These are phyloP conservation scores for Tetragonula clypearis DNA, from an alignment of 1,140 invertebrate species.

Conservation along the genomic window DNA sequence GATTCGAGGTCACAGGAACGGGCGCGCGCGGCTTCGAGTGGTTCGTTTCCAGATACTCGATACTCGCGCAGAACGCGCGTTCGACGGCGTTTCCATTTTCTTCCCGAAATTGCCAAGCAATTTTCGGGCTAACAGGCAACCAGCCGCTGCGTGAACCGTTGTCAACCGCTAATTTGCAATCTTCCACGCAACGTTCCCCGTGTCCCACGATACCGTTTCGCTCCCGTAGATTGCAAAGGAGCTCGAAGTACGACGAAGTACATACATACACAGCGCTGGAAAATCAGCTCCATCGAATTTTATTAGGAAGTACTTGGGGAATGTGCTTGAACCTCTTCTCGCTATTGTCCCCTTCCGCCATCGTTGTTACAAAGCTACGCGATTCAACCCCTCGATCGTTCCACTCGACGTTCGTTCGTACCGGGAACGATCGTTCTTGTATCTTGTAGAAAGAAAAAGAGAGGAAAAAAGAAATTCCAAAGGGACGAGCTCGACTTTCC, in stretches of 20 bases:
- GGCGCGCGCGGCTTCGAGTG: too few species aligned
- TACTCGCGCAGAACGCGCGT: not conserved
- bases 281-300: conserved; percentile 36
- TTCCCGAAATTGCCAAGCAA: not conserved
- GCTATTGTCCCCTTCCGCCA: conserved; percentile 36
- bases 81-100: conserved; percentile 8
- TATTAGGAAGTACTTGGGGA: conserved; percentile 42
- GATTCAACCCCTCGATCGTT: not conserved
- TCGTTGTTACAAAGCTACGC: conserved; percentile 14
- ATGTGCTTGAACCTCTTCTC: conserved; percentile 25
- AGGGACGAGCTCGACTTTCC: not conserved
- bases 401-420: not conserved
- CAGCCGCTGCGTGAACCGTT: not conserved
- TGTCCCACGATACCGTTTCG: too few species aligned
- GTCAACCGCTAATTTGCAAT: conserved; percentile 12
- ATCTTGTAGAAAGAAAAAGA: not conserved
- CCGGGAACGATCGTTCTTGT: not conserved
- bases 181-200: not conserved
- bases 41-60: conserved; percentile 25
- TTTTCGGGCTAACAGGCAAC: conserved; percentile 5
- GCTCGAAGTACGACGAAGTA: not conserved
- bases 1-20: conserved; percentile 44
- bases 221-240: not conserved
- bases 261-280: not conserved
- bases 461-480: not conserved